A percentile compares a stretch with the other conserved stretches of the same genome.
Conservation (phyloP, 2,797 vertebrate species). For the Sparus aurata region DNA sequence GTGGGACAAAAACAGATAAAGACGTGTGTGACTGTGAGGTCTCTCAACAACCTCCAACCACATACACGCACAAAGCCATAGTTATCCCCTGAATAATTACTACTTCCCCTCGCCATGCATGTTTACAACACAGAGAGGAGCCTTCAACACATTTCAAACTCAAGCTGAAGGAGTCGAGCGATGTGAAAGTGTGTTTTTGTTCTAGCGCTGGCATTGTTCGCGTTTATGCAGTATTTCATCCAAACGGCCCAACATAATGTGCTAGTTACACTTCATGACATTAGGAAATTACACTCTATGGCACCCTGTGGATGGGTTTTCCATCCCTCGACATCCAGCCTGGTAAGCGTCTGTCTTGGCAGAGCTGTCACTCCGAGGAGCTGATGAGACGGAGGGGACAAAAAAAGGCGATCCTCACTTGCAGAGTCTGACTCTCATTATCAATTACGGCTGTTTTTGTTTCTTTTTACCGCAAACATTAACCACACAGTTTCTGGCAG, state of each 20-base stretch:
- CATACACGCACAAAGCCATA: slow-evolving; percentile 45
- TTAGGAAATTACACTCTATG: slow-evolving; percentile 69
- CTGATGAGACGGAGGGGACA: slow-evolving; percentile 37
- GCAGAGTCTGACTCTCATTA: slow-evolving; percentile 86
- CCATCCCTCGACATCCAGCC: slow-evolving; percentile 62
- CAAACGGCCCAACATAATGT: slow-evolving; percentile 36
- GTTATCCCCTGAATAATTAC: slow-evolving; percentile 58
- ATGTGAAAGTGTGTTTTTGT: slow-evolving; percentile 35
- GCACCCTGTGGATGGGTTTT: slow-evolving; percentile 62
- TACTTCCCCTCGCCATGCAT: slow-evolving; percentile 52
- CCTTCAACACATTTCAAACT: slow-evolving; percentile 53
- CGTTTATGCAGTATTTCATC: slow-evolving; percentile 37
- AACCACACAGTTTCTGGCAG: slow-evolving; percentile 80
- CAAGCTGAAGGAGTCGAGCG: slow-evolving; percentile 30
- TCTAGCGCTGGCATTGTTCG: slow-evolving; percentile 34
- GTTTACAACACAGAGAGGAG: slow-evolving; percentile 55
- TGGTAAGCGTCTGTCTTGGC: slow-evolving; percentile 58
- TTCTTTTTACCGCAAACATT: slow-evolving; percentile 84
- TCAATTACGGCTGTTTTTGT: slow-evolving; percentile 88
- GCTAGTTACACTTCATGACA: slow-evolving; percentile 60
- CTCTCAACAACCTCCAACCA: slow-evolving; percentile 43
- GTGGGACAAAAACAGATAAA: slow-evolving; percentile 60
- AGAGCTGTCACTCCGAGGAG: slow-evolving; percentile 45
- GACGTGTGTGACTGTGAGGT: slow-evolving; percentile 53
- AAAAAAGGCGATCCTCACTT: slow-evolving; percentile 61